A percentile compares a stretch with the other conserved stretches of the same genome.
Conservation (phyloP, 1,140 invertebrate species). For the Acyrthosiphon pisum region DNA sequence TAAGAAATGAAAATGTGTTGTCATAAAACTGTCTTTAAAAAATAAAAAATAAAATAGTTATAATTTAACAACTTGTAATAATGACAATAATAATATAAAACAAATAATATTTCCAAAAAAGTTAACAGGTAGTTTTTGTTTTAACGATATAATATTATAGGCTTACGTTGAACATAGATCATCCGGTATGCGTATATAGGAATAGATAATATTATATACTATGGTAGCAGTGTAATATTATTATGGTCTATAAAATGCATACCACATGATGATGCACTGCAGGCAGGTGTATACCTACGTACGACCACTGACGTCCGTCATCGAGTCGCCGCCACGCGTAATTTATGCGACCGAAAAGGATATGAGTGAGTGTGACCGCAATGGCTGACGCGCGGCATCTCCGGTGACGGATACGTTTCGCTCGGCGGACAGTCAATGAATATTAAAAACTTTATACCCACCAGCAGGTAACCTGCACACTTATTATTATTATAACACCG, state of each 20-base stretch:
- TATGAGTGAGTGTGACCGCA: neutral
- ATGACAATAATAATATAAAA: too few relatives aligned
- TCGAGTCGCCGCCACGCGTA: neutral
- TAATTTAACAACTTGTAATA: too few relatives aligned
- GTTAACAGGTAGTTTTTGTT: too few relatives aligned
- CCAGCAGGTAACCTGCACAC: neutral
- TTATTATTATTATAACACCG: neutral
- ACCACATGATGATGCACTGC: neutral
- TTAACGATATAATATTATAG: too few relatives aligned
- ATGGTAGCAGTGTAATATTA: too few relatives aligned
- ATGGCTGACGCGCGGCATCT: neutral
- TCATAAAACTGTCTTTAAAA: too few relatives aligned
- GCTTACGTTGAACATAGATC: too few relatives aligned
- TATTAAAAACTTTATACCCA: neutral
- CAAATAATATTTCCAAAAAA: too few relatives aligned
- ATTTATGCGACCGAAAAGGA: slow-evolving; percentile 24
- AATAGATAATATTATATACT: too few relatives aligned
- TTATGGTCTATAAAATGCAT: neutral
- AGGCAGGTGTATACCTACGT: neutral
- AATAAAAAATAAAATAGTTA: too few relatives aligned
- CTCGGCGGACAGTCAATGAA: neutral
- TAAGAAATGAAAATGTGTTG: too few relatives aligned
- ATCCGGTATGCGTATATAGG: too few relatives aligned
- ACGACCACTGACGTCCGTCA: neutral
- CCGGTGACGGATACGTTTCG: neutral